Evolutionary conservation across 2,113 vertebrate species (phyloP).

Genomic region (Synodontis membranacea): DNA sequence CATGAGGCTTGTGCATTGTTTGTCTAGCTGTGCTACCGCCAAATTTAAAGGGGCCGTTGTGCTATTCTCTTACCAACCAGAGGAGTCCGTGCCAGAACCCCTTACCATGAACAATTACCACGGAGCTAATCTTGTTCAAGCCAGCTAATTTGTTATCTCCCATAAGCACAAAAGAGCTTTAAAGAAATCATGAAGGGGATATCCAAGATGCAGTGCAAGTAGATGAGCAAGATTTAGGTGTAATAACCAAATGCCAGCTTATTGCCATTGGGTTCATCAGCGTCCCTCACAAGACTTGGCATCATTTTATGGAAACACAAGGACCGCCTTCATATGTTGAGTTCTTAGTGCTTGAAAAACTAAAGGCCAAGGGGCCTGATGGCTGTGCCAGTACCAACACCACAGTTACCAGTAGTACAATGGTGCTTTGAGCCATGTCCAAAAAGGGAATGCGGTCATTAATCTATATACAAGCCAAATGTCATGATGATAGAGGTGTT

Average conservation of each 20-base stretch:
- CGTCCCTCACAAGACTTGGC: background rate
- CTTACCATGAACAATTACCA: constrained; percentile 46
- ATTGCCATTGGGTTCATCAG: constrained; percentile 1
- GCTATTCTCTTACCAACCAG: constrained; percentile 54
- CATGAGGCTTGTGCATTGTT: background rate
- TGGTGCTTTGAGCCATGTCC: constrained; percentile 30
- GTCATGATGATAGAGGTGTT: constrained; percentile 12
- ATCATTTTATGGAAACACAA: background rate
- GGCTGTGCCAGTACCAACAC: background rate
- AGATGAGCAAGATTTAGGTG: constrained; percentile 17
- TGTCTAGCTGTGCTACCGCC: background rate
- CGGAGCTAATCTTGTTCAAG: constrained; percentile 13
- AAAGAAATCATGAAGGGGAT: constrained; percentile 10
- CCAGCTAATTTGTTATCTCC: constrained; percentile 34
- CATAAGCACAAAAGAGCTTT: constrained; percentile 37
- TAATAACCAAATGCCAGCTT: constrained; percentile 4
- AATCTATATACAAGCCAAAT: constrained; percentile 37
- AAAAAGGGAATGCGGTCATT: constrained; percentile 38
- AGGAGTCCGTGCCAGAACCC: constrained; percentile 39
- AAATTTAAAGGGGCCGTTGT: constrained; percentile 12
- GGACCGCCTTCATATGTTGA: background rate
- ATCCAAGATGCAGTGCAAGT: background rate
- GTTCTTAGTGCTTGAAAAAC: constrained; percentile 10
- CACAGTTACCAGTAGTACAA: constrained; percentile 22
- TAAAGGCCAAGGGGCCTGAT: background rate